A percentile compares a stretch with the other conserved stretches of the same genome.
phyloP scores from a whole-genome alignment of 2,797 vertebrate species.

The Clarias pachynema region DNA sequence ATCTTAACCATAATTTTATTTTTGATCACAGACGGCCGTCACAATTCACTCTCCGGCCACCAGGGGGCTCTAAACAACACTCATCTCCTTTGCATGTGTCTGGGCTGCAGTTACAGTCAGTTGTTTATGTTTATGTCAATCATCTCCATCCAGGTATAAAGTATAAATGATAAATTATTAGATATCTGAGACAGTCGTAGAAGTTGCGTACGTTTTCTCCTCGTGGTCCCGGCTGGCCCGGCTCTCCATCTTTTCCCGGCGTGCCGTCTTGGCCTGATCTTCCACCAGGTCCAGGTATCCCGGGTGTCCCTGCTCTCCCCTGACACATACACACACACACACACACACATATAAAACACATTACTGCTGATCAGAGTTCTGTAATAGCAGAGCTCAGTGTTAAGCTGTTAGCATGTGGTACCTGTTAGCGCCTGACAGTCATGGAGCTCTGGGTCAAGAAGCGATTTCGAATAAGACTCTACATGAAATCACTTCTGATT shows the following conservation, averaged over 20 bases:
- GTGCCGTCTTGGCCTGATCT: constrained; percentile 70
- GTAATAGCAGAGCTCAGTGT: neutral
- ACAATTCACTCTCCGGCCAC: neutral
- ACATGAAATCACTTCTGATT: neutral
- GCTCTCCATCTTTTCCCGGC: constrained; percentile 52
- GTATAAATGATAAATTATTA: no score
- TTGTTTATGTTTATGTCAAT: neutral
- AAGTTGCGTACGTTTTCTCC: constrained; percentile 69
- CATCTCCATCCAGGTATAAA: neutral
- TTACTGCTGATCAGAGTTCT: neutral
- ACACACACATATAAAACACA: constrained; percentile 1
- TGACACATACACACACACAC: constrained; percentile 35
- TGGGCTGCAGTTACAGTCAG: neutral
- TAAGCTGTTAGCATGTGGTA: neutral
- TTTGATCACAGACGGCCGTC: no score
- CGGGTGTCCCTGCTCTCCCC: constrained; percentile 70
- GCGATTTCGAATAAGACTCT: neutral
- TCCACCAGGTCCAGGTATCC: constrained; percentile 72
- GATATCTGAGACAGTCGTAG: neutral
- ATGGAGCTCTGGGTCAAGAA: neutral
- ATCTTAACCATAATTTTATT: no score
- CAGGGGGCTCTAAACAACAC: neutral
- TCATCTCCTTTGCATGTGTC: neutral
- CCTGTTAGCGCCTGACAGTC: neutral
- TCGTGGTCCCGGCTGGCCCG: constrained; percentile 62